phyloP scores from a whole-genome alignment of 2,888 invertebrate species.

The Dynastes maya region DNA sequence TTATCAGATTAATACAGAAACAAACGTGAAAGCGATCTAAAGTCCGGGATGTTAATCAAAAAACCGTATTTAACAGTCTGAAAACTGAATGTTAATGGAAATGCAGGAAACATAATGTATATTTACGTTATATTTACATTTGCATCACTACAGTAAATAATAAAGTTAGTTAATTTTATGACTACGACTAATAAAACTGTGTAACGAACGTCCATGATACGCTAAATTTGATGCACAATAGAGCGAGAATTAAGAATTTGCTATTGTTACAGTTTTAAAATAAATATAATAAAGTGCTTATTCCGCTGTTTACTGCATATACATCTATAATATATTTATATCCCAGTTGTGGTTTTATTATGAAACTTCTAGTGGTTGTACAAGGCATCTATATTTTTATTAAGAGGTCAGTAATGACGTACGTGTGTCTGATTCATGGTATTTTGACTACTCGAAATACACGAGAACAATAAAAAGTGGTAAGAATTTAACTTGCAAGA shows the following conservation, averaged over 20 bases:
- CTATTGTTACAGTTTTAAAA: slow-evolving; percentile 30
- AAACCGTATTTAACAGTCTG: no score
- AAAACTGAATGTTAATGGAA: no score
- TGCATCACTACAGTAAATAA: no score
- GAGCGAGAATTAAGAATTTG: slow-evolving; percentile 5
- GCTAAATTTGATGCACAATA: background rate
- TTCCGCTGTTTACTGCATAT: background rate
- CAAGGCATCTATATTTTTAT: slow-evolving; percentile 43
- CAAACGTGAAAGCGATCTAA: no score
- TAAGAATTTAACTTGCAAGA: slow-evolving; percentile 30
- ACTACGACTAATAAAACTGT: no score
- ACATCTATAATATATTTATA: slow-evolving; percentile 20
- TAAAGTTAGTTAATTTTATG: no score
- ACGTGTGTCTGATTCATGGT: slow-evolving; percentile 33
- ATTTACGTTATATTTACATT: no score
- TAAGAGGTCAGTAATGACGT: slow-evolving; percentile 42
- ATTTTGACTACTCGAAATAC: slow-evolving; percentile 42
- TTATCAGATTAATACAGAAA: no score
- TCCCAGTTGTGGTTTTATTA: slow-evolving; percentile 21
- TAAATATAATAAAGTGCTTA: slow-evolving; percentile 29
- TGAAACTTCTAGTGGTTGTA: slow-evolving; percentile 10
- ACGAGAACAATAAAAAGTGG: slow-evolving; percentile 40
- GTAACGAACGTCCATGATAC: no score
- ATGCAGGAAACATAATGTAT: no score
- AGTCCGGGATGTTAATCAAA: no score